These are phyloP conservation scores for Eustalomyia histrio DNA, from an alignment of 2,888 invertebrate genomes.

Conservation along the genomic window DNA sequence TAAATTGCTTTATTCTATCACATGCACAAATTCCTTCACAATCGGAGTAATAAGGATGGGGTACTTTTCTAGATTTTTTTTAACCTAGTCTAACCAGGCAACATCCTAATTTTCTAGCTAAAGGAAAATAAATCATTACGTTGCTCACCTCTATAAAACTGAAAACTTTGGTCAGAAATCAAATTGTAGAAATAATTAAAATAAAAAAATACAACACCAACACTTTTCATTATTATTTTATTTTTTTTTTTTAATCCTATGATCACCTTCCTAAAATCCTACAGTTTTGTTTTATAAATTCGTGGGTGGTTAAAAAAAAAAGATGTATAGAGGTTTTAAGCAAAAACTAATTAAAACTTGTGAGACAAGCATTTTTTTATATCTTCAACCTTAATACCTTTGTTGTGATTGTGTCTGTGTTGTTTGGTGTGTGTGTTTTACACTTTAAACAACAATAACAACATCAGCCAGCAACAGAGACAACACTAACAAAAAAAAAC, in stretches of 20 bases:
- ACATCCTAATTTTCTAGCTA: too few relatives aligned
- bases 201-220: constrained; percentile 35
- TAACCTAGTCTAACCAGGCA: too few relatives aligned
- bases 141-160: constrained; percentile 10
- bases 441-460: constrained; percentile 35
- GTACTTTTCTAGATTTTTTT: too few relatives aligned
- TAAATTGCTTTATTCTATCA: too few relatives aligned
- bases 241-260: constrained; percentile 23
- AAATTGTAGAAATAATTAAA: constrained; percentile 45
- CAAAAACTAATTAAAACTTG: constrained; percentile 80
- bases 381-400: constrained; percentile 55
- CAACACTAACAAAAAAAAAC: constrained; percentile 29
- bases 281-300: constrained; percentile 28
- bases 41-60: too few relatives aligned
- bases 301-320: constrained; percentile 53
- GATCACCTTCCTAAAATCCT: constrained; percentile 43
- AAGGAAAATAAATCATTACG: background rate
- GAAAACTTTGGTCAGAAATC: constrained; percentile 58
- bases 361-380: constrained; percentile 77
- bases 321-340: constrained; percentile 72
- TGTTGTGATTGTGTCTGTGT: constrained; percentile 54
- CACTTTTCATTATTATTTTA: constrained; percentile 1
- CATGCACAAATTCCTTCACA: too few relatives aligned
- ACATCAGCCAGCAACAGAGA: constrained; percentile 24
- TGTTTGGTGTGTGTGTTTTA: constrained; percentile 58